phyloP scores from a whole-genome alignment of 2,113 vertebrate genomes.

The Chelonoidis abingdonii region DNA sequence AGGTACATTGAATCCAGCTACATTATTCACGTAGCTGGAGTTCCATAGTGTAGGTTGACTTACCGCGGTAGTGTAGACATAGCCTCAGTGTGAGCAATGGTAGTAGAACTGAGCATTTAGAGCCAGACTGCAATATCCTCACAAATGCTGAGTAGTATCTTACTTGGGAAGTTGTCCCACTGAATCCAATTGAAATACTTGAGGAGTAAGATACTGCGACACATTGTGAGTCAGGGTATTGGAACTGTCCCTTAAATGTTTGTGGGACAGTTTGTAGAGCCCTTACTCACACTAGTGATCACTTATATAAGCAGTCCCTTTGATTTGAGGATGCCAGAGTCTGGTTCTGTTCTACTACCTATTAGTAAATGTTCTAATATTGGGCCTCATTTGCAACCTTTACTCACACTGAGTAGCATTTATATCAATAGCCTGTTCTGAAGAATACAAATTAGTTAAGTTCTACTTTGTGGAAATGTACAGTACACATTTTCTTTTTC shows the following conservation, averaged over 20 bases:
- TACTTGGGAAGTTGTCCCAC: not conserved
- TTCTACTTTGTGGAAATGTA: conserved; percentile 21
- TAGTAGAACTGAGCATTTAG: not conserved
- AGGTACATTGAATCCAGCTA: too few relatives aligned
- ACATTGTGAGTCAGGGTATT: not conserved
- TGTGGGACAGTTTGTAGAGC: not conserved
- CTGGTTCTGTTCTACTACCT: not conserved
- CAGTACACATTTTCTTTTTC: conserved; percentile 14
- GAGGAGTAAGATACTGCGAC: not conserved
- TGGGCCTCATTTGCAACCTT: conserved; percentile 34
- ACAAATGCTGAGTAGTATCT: not conserved
- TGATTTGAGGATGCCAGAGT: not conserved
- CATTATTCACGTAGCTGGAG: not conserved
- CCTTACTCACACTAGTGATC: not conserved
- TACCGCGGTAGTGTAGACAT: not conserved
- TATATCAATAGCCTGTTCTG: conserved; percentile 27
- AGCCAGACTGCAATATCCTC: not conserved
- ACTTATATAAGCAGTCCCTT: not conserved
- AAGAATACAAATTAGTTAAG: conserved; percentile 29
- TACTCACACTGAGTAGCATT: conserved; percentile 16
- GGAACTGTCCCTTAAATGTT: not conserved
- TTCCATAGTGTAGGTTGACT: too few relatives aligned
- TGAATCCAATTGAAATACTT: conserved; percentile 15
- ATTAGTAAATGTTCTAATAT: conserved; percentile 10
- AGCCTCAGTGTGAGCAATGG: not conserved